Evolutionary conservation across 2,113 vertebrate species (phyloP), one percentile per base, ranked within the genome.

Genomic region (Cynoglossus semilaevis): DNA sequence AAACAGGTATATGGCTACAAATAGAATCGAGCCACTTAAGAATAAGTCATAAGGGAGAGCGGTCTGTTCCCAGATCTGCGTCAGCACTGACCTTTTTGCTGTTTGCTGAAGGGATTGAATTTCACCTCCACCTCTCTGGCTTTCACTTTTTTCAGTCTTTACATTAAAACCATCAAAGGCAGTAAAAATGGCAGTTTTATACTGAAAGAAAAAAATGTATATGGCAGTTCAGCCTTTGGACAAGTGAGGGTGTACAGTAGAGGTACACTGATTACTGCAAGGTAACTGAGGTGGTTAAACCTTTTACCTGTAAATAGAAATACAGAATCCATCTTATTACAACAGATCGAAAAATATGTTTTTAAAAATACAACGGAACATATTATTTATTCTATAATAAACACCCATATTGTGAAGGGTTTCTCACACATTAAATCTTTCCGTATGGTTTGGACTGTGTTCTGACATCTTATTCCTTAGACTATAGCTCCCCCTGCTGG

Each of bases 51-150:
- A 54, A 79, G 70, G 79, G 83, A 85, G 70, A 66, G 57, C 77
- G 16, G 66, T 59, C 76, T 72, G 76, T 61, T 70, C 83, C 69
- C 58, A 15, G 45, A 66, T 70, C 68, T 85, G 85, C 91, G 88
- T 92, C 91, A 92, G 88, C 83, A 80, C 84, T 88, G 88, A 90
- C 85, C 87, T 88, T 89, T 89, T 83, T 88, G 66, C 83, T 92
- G 90, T 91, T 91, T 91, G 79, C 83, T 85, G 14, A 91, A 88
- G 79, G 85, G 85, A 87, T 91, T 87, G 85, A 63, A 85, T 90
- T 91, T 91, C 85, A 83, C 46, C 73, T 77, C 74, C 15, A 76
- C 58, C 72, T 72, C 74, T 76, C 77, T 77, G 15, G 35, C 75
- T 74, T 70, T 78, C 47, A 62, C 56, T 45, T 9, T 60, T 74